Evolutionary conservation across 2,888 invertebrate genomes (phyloP).

Genomic region (Euplexia lucipara): DNA sequence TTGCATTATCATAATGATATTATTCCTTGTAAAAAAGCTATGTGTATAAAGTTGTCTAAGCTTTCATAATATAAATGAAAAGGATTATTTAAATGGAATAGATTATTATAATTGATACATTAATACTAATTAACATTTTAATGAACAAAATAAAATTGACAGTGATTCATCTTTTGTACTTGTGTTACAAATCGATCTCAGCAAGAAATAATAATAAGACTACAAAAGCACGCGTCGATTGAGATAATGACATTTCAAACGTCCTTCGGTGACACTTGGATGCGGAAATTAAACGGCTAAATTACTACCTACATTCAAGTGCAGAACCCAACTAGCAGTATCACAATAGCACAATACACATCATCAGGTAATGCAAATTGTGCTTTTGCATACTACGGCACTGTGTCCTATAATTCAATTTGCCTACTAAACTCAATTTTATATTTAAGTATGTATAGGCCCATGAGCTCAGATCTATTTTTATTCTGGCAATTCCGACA

Average conservation of each 20-base stretch:
- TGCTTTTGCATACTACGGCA: slow-evolving; percentile 43
- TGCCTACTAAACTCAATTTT: slow-evolving; percentile 44
- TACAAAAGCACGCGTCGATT: slow-evolving; percentile 66
- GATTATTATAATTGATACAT: slow-evolving; percentile 23
- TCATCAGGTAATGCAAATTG: slow-evolving; percentile 41
- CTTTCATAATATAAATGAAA: no score
- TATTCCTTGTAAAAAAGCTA: neutral
- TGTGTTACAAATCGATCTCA: slow-evolving; percentile 42
- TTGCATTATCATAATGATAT: neutral
- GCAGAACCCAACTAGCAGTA: slow-evolving; percentile 63
- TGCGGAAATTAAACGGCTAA: slow-evolving; percentile 85
- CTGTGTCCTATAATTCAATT: slow-evolving; percentile 47
- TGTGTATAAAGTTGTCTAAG: neutral
- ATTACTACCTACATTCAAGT: slow-evolving; percentile 82
- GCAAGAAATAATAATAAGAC: slow-evolving; percentile 58
- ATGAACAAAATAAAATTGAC: slow-evolving; percentile 38
- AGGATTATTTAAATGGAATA: slow-evolving; percentile 8
- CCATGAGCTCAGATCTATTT: slow-evolving; percentile 69
- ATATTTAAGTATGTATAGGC: slow-evolving; percentile 7
- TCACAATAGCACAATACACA: slow-evolving; percentile 63
- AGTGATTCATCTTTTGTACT: slow-evolving; percentile 56
- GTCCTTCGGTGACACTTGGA: slow-evolving; percentile 84
- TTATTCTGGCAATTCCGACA: slow-evolving; percentile 48
- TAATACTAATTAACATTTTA: slow-evolving; percentile 31
- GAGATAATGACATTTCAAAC: slow-evolving; percentile 78